Percentiles rank a stretch among this genome's conserved stretches.
phyloP scores from a whole-genome alignment of 2,888 invertebrate species.

The Petrolisthes manimaculis region DNA sequence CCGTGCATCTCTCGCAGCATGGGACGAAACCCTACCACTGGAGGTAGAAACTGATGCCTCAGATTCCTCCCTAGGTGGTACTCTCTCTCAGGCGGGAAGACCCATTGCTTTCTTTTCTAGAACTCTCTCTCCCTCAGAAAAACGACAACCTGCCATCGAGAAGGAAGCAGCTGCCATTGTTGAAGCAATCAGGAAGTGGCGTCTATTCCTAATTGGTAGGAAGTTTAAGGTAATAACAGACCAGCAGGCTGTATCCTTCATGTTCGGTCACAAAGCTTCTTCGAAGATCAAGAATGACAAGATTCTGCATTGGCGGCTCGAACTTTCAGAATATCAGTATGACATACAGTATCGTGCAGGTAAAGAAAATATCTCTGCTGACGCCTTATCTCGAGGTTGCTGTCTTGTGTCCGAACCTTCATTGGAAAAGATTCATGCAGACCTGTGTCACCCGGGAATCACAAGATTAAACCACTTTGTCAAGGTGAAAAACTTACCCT shows the following conservation, averaged over 20 bases:
- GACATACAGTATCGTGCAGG: conserved; percentile 35
- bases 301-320: conserved; percentile 34
- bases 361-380: conserved; percentile 26
- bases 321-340: conserved; percentile 30
- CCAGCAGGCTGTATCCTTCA: conserved; percentile 32
- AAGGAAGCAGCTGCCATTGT: conserved; percentile 41
- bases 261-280: conserved; percentile 14
- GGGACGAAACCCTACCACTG: conserved; percentile 3
- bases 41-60: conserved; percentile 49
- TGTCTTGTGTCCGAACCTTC: no score
- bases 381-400: conserved; percentile 25
- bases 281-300: conserved; percentile 30
- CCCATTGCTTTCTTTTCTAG: conserved; percentile 44
- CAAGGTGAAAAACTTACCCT: conserved; percentile 51
- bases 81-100: conserved; percentile 15
- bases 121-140: conserved; percentile 25
- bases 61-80: conserved; percentile 27
- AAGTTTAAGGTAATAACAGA: conserved; percentile 41
- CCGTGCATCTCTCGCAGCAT: background rate
- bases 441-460: conserved; percentile 63
- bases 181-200: conserved; percentile 24
- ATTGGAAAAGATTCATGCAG: conserved; percentile 2
- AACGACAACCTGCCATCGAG: conserved; percentile 20
- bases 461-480: conserved; percentile 60
- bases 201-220: conserved; percentile 15